phyloP scores from a whole-genome alignment of 2,113 vertebrate species.

The Seriola aureovittata region DNA sequence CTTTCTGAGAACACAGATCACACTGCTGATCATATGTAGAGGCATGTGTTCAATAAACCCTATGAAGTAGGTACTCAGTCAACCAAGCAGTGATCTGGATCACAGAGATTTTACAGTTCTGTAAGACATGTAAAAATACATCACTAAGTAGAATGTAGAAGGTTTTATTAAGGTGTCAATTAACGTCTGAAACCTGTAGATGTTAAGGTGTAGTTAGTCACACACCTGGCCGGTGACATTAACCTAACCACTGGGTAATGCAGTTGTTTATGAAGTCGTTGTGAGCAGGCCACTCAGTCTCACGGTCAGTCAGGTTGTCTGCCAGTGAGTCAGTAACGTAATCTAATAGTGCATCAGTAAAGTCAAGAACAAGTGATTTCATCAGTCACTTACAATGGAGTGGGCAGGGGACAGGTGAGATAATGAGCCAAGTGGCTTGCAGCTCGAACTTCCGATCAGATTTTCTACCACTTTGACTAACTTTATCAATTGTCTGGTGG shows the following conservation, averaged over 20 bases:
- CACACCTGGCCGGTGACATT: neutral
- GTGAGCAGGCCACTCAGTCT: neutral
- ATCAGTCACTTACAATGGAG: constrained; percentile 1
- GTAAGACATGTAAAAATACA: neutral
- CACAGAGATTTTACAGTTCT: neutral
- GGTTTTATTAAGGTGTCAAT: neutral
- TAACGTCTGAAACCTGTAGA: neutral
- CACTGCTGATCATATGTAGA: too few relatives aligned
- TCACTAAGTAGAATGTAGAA: neutral
- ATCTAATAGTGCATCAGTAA: neutral
- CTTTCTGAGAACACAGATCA: too few relatives aligned
- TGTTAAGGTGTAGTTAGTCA: neutral
- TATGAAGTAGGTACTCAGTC: neutral
- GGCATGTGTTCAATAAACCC: too few relatives aligned
- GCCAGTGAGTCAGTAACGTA: neutral
- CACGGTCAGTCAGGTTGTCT: neutral
- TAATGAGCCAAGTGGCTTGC: neutral
- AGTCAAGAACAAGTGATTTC: neutral
- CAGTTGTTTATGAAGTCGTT: neutral
- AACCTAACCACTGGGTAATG: neutral
- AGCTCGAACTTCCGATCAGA: constrained; percentile 4
- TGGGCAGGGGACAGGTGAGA: constrained; percentile 3
- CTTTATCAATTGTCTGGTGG: constrained; percentile 20
- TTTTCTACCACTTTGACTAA: neutral
- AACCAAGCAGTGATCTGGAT: neutral